phyloP scores from a whole-genome alignment of 1,140 invertebrate genomes.

The Drosophila tropicalis region DNA sequence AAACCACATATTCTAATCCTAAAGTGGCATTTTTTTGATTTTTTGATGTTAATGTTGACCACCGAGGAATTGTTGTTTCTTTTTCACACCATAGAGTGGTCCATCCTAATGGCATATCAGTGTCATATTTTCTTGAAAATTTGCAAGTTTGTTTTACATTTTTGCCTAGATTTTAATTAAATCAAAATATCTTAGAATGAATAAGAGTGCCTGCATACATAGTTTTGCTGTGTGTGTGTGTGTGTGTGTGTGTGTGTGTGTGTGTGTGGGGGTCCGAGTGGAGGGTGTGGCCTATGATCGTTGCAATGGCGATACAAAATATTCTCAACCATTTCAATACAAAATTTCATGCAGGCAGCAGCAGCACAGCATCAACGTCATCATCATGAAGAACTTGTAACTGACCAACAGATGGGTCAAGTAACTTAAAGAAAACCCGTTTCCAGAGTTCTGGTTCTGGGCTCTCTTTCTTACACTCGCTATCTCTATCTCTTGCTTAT shows the following conservation, averaged over 20 bases:
- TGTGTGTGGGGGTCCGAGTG: constrained; percentile 1
- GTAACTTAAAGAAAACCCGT: constrained; percentile 58
- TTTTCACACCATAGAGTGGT: not conserved
- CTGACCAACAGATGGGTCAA: constrained; percentile 63
- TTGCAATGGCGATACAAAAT: constrained; percentile 56
- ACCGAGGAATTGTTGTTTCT: too few species aligned
- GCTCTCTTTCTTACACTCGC: constrained; percentile 6
- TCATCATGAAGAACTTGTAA: not conserved
- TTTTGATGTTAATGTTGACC: too few species aligned
- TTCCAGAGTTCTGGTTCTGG: constrained; percentile 44
- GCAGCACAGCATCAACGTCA: constrained; percentile 31
- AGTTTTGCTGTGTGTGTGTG: constrained; percentile 1
- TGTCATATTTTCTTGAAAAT: constrained; percentile 15
- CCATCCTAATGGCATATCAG: constrained; percentile 11
- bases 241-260: constrained; percentile 12
- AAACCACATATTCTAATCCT: too few species aligned
- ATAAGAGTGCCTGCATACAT: not conserved
- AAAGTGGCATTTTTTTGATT: too few species aligned
- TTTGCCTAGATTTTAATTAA: constrained; percentile 57
- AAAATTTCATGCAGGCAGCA: constrained; percentile 29
- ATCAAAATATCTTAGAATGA: constrained; percentile 47
- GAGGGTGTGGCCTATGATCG: constrained; percentile 47
- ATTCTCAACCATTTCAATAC: constrained; percentile 24
- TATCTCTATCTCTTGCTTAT: constrained; percentile 22
- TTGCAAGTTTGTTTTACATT: constrained; percentile 21